Evolutionary conservation across 2,888 invertebrate species (phyloP).

Genomic region (Hyposoter dolosus): DNA sequence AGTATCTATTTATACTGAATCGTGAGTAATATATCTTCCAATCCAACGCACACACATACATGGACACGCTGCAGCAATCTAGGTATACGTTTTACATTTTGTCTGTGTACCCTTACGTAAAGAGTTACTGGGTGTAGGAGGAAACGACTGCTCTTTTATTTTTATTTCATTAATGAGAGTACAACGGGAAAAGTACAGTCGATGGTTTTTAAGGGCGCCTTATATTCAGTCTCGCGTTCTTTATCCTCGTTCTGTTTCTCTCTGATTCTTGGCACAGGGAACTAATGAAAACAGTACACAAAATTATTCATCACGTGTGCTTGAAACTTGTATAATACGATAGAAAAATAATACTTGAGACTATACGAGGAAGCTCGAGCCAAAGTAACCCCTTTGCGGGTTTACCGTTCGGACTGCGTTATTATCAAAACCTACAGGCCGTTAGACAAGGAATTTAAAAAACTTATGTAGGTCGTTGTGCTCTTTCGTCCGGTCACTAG

Average conservation of each 20-base stretch:
- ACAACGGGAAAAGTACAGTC: constrained; percentile 47
- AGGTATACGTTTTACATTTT: not conserved
- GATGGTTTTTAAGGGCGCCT: constrained; percentile 55
- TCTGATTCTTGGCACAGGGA: constrained; percentile 61
- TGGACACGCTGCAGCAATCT: not conserved
- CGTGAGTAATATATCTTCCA: constrained; percentile 44
- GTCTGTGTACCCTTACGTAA: too few species aligned
- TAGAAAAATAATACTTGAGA: constrained; percentile 63
- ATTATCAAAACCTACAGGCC: not conserved
- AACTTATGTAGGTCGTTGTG: constrained; percentile 1
- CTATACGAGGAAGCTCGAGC: constrained; percentile 10
- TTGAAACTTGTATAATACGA: constrained; percentile 64
- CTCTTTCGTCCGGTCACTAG: constrained; percentile 11
- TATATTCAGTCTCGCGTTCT: not conserved
- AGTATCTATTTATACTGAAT: constrained; percentile 60
- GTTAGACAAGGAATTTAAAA: constrained; percentile 1
- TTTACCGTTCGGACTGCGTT: not conserved
- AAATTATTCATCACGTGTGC: constrained; percentile 64
- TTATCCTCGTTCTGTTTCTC: constrained; percentile 6
- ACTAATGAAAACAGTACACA: constrained; percentile 70
- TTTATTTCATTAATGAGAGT: constrained; percentile 59
- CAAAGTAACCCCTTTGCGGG: constrained; percentile 14
- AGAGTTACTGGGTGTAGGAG: not conserved
- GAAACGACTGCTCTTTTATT: constrained; percentile 22
- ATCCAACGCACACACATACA: constrained; percentile 2